phyloP scores from a whole-genome alignment of 2,797 vertebrate genomes.

The Fistularia tabacaria region DNA sequence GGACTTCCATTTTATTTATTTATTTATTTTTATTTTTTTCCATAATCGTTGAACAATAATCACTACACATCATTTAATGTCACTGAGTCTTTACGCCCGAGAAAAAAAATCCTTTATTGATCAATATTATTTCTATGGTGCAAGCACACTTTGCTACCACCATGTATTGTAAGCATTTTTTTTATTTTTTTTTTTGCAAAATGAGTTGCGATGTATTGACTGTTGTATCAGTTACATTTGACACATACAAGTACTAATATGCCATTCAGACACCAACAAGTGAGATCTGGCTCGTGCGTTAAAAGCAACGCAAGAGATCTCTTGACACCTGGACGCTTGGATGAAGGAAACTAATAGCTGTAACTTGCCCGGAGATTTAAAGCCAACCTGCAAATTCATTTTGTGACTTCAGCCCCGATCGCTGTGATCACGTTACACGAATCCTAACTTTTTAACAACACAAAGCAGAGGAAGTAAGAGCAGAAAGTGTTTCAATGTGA shows the following conservation, averaged over 20 bases:
- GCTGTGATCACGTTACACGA: conserved; percentile 65
- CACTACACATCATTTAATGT: too few species aligned
- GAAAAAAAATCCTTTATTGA: too few species aligned
- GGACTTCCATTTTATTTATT: too few species aligned
- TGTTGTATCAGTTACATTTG: conserved; percentile 62
- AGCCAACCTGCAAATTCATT: conserved; percentile 42
- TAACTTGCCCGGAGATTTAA: conserved; percentile 39
- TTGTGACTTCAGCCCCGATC: conserved; percentile 45
- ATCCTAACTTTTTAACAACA: conserved; percentile 66
- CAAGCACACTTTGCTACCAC: too few species aligned
- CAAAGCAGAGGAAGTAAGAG: conserved; percentile 66
- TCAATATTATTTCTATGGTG: too few species aligned
- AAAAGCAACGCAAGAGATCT: conserved; percentile 46
- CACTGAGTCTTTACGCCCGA: too few species aligned
- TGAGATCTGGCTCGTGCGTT: conserved; percentile 63
- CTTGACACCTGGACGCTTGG: conserved; percentile 28
- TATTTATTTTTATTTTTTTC: too few species aligned
- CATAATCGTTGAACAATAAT: too few species aligned
- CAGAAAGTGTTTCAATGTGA: conserved; percentile 74
- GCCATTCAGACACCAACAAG: conserved; percentile 56
- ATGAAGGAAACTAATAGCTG: conserved; percentile 51
- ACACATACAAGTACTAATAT: conserved; percentile 15
- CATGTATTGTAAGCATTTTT: too few species aligned
- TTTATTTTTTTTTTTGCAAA: too few species aligned
- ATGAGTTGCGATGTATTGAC: conserved; percentile 41